A percentile compares a stretch with the other conserved stretches of the same genome.
These are phyloP conservation scores for Musca vetustissima DNA, from an alignment of 1,140 invertebrate genomes.

Conservation along the genomic window DNA sequence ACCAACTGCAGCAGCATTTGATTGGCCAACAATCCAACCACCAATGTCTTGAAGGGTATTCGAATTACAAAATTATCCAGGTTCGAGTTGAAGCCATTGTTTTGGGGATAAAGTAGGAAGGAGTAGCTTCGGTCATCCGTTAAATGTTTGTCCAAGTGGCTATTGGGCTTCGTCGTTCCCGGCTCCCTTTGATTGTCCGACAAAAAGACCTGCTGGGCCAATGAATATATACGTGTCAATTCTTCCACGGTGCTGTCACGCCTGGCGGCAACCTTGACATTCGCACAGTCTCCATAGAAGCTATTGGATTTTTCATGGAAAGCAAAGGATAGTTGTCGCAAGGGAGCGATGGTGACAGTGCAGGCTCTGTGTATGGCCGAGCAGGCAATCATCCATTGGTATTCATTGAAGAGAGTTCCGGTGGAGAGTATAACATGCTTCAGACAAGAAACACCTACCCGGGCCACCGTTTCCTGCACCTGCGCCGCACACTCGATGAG, in stretches of 20 bases:
- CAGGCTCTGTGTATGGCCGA: slow-evolving; percentile 78
- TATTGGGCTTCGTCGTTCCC: slow-evolving; percentile 27
- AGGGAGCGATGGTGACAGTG: slow-evolving; percentile 77
- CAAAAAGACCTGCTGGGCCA: slow-evolving; percentile 80
- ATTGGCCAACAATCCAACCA: slow-evolving; percentile 86
- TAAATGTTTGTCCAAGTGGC: slow-evolving; percentile 48
- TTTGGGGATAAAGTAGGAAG: slow-evolving; percentile 83
- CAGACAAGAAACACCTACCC: slow-evolving; percentile 90
- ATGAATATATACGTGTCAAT: slow-evolving; percentile 76
- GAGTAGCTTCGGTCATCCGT: slow-evolving; percentile 84
- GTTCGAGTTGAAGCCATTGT: slow-evolving; percentile 70
- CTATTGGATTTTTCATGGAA: slow-evolving; percentile 88
- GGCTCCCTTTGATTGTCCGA: slow-evolving; percentile 59
- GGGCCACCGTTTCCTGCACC: slow-evolving; percentile 81
- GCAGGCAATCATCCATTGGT: slow-evolving; percentile 84
- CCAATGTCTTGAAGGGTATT: slow-evolving; percentile 81
- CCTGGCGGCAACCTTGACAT: slow-evolving; percentile 89
- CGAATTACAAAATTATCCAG: slow-evolving; percentile 78
- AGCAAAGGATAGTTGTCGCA: slow-evolving; percentile 82
- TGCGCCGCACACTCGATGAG: slow-evolving; percentile 89
- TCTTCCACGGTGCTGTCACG: slow-evolving; percentile 81
- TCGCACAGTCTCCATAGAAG: slow-evolving; percentile 89
- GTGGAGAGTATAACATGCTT: slow-evolving; percentile 83
- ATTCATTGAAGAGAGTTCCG: slow-evolving; percentile 74
- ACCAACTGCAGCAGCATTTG: slow-evolving; percentile 90